These are phyloP conservation scores for Pedionomus torquatus DNA, from an alignment of 2,113 vertebrate species.

Conservation along the genomic window DNA sequence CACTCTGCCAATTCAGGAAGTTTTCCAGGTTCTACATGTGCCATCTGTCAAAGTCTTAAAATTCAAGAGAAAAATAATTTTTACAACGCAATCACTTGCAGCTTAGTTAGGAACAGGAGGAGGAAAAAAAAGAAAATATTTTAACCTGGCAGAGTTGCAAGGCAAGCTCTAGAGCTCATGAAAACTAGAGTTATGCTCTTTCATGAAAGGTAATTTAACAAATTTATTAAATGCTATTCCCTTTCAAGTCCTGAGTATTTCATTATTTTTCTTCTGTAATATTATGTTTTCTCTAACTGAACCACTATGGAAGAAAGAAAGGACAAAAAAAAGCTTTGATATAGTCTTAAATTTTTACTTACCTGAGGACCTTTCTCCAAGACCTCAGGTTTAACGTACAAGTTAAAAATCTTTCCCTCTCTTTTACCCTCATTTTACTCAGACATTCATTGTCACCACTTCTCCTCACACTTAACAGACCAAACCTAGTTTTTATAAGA, in stretches of 20 bases:
- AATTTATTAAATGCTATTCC: neutral
- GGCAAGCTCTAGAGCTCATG: neutral
- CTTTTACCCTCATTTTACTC: neutral
- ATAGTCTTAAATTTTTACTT: neutral
- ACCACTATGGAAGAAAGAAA: neutral
- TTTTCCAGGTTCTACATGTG: conserved; percentile 63
- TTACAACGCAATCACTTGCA: neutral
- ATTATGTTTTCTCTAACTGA: neutral
- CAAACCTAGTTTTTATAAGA: neutral
- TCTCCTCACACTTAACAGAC: neutral
- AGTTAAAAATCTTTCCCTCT: neutral
- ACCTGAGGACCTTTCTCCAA: neutral
- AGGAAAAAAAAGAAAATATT: neutral
- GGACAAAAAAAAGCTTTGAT: neutral
- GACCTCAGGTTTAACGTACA: neutral
- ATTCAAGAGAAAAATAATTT: conserved; percentile 50
- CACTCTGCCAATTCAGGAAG: conserved; percentile 65
- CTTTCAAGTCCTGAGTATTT: neutral
- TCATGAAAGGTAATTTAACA: neutral
- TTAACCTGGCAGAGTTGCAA: conserved; percentile 23
- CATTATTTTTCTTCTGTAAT: neutral
- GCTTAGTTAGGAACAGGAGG: conserved; percentile 21
- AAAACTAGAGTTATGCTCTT: neutral
- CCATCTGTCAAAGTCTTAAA: conserved; percentile 62
- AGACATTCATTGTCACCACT: neutral